Evolutionary conservation across 2,888 invertebrate species (phyloP).

Genomic region (Chalcosyrphus nemorum): DNA sequence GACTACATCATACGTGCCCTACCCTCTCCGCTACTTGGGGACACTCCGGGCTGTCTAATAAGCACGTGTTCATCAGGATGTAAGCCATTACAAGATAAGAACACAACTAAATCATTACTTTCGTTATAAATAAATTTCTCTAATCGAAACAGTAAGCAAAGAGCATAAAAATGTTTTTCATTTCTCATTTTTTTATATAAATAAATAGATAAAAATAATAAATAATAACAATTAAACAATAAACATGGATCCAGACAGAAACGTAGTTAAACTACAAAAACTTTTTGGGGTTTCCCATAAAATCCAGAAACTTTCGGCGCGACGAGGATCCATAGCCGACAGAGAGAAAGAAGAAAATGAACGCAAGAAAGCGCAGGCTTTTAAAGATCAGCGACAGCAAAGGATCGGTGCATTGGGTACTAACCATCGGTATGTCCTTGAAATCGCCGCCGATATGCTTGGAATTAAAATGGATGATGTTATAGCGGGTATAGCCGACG

Average conservation of each 20-base stretch:
- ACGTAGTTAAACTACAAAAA: slow-evolving; percentile 76
- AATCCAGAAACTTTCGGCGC: slow-evolving; percentile 77
- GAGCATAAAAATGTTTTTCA: background rate
- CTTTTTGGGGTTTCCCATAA: slow-evolving; percentile 78
- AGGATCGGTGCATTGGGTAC: slow-evolving; percentile 77
- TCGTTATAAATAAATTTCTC: background rate
- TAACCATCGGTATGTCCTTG: slow-evolving; percentile 86
- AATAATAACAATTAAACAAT: no score
- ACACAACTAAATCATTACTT: no score
- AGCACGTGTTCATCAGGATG: no score
- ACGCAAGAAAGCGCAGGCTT: slow-evolving; percentile 74
- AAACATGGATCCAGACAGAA: slow-evolving; percentile 78
- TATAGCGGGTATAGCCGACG: slow-evolving; percentile 88
- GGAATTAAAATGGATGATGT: slow-evolving; percentile 86
- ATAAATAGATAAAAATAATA: no score
- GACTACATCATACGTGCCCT: no score
- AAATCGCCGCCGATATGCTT: slow-evolving; percentile 86
- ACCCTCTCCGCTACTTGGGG: no score
- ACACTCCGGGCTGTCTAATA: no score
- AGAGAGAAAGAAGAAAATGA: slow-evolving; percentile 77
- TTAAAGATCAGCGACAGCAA: slow-evolving; percentile 77
- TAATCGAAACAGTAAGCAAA: background rate
- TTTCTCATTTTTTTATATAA: slow-evolving; percentile 6
- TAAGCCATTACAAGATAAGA: no score
- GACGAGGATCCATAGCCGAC: slow-evolving; percentile 76